Evolutionary conservation across 2,113 vertebrate species (phyloP).

Genomic region (Laticauda laticaudata): DNA sequence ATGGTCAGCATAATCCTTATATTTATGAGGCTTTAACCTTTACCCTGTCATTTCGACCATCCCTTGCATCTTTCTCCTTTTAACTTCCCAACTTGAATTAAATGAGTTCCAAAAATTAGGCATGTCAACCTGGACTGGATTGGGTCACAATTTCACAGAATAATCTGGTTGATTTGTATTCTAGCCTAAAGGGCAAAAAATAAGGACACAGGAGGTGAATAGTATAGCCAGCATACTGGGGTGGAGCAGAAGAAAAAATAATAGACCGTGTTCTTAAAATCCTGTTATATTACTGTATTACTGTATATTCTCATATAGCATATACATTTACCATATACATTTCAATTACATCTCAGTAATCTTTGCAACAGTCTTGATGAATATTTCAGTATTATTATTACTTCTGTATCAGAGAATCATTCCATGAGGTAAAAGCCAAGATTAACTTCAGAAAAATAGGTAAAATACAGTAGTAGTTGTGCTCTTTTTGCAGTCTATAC

Average conservation of each 20-base stretch:
- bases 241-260: neutral
- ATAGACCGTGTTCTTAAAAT: neutral
- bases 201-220: neutral
- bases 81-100: neutral
- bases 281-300: neutral
- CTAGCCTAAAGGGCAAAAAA: neutral
- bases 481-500: neutral
- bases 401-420: neutral
- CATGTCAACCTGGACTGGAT: neutral
- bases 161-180: neutral
- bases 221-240: neutral
- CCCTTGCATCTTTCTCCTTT: neutral
- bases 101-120: neutral
- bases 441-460: neutral
- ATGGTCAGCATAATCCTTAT: neutral
- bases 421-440: neutral
- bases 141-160: neutral
- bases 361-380: neutral
- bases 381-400: neutral
- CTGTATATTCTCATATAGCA: neutral
- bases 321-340: neutral
- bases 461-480: neutral
- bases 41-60: neutral
- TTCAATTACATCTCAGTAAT: neutral
- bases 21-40: neutral